A percentile compares a stretch with the other conserved stretches of the same genome.
Conservation (phyloP, 2,888 invertebrate genomes). For the Agrochola lychnidis region DNA sequence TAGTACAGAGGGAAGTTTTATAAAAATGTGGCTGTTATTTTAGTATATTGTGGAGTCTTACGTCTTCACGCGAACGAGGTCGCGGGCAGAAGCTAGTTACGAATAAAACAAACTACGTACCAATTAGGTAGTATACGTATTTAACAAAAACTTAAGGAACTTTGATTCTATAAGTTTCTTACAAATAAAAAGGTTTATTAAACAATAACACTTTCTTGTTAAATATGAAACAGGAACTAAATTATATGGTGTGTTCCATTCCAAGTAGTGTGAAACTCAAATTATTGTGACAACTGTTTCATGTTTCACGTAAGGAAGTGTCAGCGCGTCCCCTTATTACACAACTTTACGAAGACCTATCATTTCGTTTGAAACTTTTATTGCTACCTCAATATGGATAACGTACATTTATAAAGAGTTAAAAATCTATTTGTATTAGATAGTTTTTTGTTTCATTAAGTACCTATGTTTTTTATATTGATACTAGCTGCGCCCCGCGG, state of each 20-base stretch:
- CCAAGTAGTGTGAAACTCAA: slow-evolving; percentile 73
- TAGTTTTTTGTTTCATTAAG: not conserved
- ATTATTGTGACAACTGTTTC: slow-evolving; percentile 76
- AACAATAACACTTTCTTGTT: slow-evolving; percentile 41
- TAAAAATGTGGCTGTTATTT: too few relatives aligned
- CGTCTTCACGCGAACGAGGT: too few relatives aligned
- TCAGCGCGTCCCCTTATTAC: slow-evolving; percentile 64
- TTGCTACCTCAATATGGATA: slow-evolving; percentile 34
- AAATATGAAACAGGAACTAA: slow-evolving; percentile 55
- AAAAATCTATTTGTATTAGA: slow-evolving; percentile 9
- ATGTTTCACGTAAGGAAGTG: slow-evolving; percentile 71
- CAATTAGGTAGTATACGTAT: not conserved
- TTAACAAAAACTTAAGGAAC: not conserved
- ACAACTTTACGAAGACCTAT: slow-evolving; percentile 69
- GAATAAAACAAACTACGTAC: not conserved
- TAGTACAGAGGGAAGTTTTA: too few relatives aligned
- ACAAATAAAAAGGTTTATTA: slow-evolving; percentile 20
- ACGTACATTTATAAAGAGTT: slow-evolving; percentile 31
- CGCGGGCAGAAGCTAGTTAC: too few relatives aligned
- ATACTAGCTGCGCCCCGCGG: too few relatives aligned
- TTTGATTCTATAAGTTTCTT: slow-evolving; percentile 16
- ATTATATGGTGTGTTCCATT: slow-evolving; percentile 69
- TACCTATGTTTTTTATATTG: not conserved
- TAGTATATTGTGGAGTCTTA: too few relatives aligned
- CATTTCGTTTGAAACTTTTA: slow-evolving; percentile 62